Evolutionary conservation across 2,113 vertebrate genomes (phyloP), one percentile per base, ranked within the genome.

Genomic region (Australoheros scitulus): DNA sequence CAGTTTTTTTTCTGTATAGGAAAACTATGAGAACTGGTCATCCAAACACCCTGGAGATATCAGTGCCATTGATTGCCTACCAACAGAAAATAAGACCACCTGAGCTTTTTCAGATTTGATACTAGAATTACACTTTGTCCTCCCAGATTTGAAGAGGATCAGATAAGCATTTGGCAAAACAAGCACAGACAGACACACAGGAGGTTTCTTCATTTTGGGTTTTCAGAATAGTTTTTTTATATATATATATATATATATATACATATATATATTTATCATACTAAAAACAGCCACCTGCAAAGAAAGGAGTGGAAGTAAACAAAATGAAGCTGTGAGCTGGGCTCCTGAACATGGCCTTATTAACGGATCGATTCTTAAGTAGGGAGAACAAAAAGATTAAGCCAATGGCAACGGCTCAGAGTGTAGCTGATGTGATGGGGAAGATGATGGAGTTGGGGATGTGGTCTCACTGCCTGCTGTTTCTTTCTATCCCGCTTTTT

Each of bases 1-100:
- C 7, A 3, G 9, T 24, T 43, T 3, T 36, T 43, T 43, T 24
- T 7, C 7, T 63, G 61, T 0, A 14, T 7, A 38, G 36, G 36
- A 50, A 50, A 17, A 50, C 17, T 41, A 24, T 24, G 63, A 0
- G 7, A 38, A 65, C 3, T 0, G 6, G 0, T 41, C n/a, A 41
- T 65, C 63, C 36, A 15, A 43, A 65, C 1, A 65, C 43, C 38
- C 7, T 65, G 1, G 1, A 65, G 63, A 17, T n/a, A 43, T 65
- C n/a, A 26, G 38, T 47, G 4, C 63, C n/a, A 68, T n/a, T 68
- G 22, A 24, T 68, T 65, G 22, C 5, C 63, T 41, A 43, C 63
- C 38, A 43, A 65, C 38, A 52, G 24, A 52, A 52, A 72, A 72
- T 20, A 5, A 52, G 17, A 52, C 43, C 17, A 52, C 43, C 26